phyloP scores from a whole-genome alignment of 2,888 invertebrate species.

The Xanthia icteritia region DNA sequence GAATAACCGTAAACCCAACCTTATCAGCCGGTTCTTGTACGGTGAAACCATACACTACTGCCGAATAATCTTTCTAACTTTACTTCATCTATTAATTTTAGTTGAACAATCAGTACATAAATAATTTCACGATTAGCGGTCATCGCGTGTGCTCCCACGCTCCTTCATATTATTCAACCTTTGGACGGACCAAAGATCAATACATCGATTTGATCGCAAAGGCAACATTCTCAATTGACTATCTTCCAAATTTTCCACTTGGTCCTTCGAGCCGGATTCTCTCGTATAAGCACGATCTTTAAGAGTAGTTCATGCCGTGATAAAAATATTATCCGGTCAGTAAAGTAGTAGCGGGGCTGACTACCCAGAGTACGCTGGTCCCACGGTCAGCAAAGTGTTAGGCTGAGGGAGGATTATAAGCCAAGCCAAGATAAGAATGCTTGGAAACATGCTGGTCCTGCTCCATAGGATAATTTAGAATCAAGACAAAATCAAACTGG shows the following conservation, averaged over 20 bases:
- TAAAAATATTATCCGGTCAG: not conserved
- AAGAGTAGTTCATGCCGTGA: not conserved
- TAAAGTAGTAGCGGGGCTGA: not conserved
- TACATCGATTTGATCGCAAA: not conserved
- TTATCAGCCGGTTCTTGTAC: not conserved
- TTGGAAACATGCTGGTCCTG: too few species aligned
- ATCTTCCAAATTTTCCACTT: not conserved
- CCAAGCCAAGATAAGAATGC: too few species aligned
- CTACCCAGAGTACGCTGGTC: not conserved
- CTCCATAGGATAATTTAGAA: too few species aligned
- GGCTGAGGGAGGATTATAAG: too few species aligned
- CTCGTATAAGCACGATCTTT: not conserved
- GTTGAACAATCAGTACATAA: not conserved
- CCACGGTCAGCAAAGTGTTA: too few species aligned
- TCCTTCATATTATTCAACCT: not conserved
- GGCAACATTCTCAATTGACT: not conserved
- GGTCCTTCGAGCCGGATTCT: constrained; percentile 5
- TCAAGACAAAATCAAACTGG: too few species aligned
- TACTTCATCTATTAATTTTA: not conserved
- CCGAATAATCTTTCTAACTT: not conserved
- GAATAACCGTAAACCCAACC: not conserved
- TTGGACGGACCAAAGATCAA: not conserved
- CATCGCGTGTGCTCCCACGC: not conserved
- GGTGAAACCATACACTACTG: not conserved
- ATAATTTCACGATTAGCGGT: not conserved